Evolutionary conservation across 2,797 vertebrate species (phyloP).

Genomic region (Neopelma chrysocephalum): DNA sequence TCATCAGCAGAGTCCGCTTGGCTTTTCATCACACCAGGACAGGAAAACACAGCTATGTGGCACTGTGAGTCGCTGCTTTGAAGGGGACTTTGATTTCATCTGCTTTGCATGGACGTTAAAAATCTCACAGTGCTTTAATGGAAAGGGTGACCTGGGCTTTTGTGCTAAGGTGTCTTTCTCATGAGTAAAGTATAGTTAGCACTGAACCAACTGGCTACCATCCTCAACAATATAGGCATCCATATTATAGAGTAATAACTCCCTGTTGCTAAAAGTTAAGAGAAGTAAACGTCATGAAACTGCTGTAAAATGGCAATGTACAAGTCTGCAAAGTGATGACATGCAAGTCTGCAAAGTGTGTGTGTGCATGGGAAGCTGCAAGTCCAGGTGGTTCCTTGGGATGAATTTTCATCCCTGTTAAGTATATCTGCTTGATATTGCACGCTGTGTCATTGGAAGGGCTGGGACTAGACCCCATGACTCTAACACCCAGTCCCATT

Average conservation of each 20-base stretch:
- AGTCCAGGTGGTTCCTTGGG: background rate
- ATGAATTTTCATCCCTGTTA: background rate
- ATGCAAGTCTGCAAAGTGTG: background rate
- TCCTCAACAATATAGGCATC: background rate
- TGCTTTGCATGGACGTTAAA: slow-evolving; percentile 23
- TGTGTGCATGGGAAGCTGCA: background rate
- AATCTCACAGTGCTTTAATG: background rate
- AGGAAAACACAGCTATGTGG: slow-evolving; percentile 14
- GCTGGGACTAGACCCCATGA: background rate
- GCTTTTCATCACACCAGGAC: slow-evolving; percentile 41
- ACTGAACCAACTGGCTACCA: background rate
- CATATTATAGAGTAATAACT: background rate
- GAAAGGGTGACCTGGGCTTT: background rate
- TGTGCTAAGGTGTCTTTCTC: background rate
- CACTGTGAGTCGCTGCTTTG: slow-evolving; percentile 8
- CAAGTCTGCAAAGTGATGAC: background rate
- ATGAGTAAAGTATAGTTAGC: background rate
- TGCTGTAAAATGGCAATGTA: background rate
- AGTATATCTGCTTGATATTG: background rate
- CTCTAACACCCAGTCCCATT: background rate
- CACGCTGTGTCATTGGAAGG: background rate
- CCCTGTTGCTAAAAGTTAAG: background rate
- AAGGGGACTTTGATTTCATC: slow-evolving; percentile 28
- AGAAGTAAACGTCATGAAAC: background rate
- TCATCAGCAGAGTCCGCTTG: background rate